Evolutionary conservation across 2,888 invertebrate genomes (phyloP), one percentile per base, ranked within the genome.

Genomic region (Hipparchia sbordonii): DNA sequence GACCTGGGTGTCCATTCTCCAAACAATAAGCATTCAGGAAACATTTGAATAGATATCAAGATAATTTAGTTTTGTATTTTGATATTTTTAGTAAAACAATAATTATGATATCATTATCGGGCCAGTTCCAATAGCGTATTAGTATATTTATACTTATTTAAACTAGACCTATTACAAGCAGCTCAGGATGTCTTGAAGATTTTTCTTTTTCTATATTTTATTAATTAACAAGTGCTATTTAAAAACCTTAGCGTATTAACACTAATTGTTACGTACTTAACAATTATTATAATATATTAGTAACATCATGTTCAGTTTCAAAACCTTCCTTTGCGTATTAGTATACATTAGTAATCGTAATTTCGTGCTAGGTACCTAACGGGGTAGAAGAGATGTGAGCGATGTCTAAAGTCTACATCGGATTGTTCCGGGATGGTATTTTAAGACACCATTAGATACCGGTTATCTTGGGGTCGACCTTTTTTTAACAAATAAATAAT

Each of bases 381-480:
- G 39, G 39, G 39, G 39, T 5, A 39, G 39, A 5, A 2, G 39
- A 9, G 23, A 57, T 13, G 23, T 6, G 57, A 8, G 33, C 65
- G 65, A n/a, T 33, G 48, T 23, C 48, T 52, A 5, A 51, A 61
- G 54, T 56, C n/a, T 12, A 23, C 59, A 4, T 57, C 39, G 39
- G 5, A 39, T 5, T 71, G 59, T 71, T 66, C 57, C 60, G 66
- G 57, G 57, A 61, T 62, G 71, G 23, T 45, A 57, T n/a, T 71
- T 54, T 33, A 51, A 59, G 70, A 60, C 62, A 72, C 60, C 69
- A 61, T 72, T 71, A 68, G 57, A 71, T 75, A 71, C 54, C 51
- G 12, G 23, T 65, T 73, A 73, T 73, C 73, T 46, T 12, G 2
- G 45, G 68, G 63, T 69, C 72, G 73, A 68, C 68, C 67, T 71